Evolutionary conservation across 2,113 vertebrate species (phyloP).

Genomic region (Poeciliopsis prolifica): DNA sequence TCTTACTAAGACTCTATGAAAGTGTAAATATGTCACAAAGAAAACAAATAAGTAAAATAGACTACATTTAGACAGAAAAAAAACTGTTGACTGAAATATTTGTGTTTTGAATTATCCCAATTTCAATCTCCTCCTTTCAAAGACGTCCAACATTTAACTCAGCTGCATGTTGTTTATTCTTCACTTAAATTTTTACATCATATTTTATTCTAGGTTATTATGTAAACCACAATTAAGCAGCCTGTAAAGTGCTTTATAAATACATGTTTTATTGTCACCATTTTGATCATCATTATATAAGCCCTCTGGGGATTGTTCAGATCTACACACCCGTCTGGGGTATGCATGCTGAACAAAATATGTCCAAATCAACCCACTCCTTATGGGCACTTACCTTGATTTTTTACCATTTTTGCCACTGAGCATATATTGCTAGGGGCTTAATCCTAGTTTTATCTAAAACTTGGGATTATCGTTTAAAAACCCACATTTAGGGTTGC

Average conservation of each 20-base stretch:
- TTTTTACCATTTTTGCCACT: not conserved
- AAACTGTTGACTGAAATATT: not conserved
- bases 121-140: not conserved
- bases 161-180: not conserved
- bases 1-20: no score
- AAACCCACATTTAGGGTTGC: conserved; percentile 10
- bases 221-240: not conserved
- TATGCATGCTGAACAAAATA: not conserved
- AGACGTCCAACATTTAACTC: not conserved
- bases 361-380: not conserved
- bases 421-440: not conserved
- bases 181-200: not conserved
- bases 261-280: not conserved
- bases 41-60: not conserved
- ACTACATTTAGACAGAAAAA: not conserved
- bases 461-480: not conserved
- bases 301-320: not conserved
- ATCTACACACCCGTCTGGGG: not conserved
- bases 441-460: conserved; percentile 4
- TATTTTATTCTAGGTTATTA: not conserved
- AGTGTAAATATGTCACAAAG: not conserved
- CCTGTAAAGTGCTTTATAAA: not conserved
- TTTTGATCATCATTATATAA: not conserved
- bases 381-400: not conserved
- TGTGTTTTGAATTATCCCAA: no score